A percentile compares a stretch with the other conserved stretches of the same genome.
These are phyloP conservation scores for Anser brachyrhynchus DNA, from an alignment of 2,113 vertebrate species.

Conservation along the genomic window DNA sequence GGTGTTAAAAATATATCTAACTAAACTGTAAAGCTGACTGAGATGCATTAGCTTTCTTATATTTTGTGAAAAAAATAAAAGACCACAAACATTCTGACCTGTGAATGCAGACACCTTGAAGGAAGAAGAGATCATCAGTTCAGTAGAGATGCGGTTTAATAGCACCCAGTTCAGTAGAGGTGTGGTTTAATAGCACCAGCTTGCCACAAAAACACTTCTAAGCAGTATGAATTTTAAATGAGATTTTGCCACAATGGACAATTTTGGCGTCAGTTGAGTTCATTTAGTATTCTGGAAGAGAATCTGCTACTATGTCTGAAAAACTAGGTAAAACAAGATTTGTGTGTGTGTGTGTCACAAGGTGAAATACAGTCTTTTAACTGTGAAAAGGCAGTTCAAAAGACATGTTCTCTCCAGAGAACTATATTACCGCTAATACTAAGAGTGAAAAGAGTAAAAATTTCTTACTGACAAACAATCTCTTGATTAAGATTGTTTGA, in stretches of 20 bases:
- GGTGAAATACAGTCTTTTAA: slow-evolving; percentile 44
- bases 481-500: not conserved
- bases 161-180: not conserved
- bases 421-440: not conserved
- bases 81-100: not conserved
- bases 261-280: not conserved
- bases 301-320: not conserved
- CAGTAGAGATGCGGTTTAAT: not conserved
- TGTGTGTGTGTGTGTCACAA: not conserved
- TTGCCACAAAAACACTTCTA: not conserved
- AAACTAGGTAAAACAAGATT: slow-evolving; percentile 27
- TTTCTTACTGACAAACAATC: slow-evolving; percentile 10
- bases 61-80: not conserved
- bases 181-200: not conserved
- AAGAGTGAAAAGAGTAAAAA: slow-evolving; percentile 14
- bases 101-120: not conserved
- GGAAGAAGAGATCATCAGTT: not conserved
- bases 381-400: slow-evolving; percentile 31
- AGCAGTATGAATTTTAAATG: not conserved
- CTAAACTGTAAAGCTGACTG: not conserved
- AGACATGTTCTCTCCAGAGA: slow-evolving; percentile 2
- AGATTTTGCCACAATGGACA: slow-evolving; percentile 25
- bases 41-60: not conserved
- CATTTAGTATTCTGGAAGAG: slow-evolving; percentile 29
- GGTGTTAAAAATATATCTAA: not conserved